A percentile compares a stretch with the other conserved stretches of the same genome.
Evolutionary conservation across 2,888 invertebrate species (phyloP).

Genomic region (Arenicola marina): DNA sequence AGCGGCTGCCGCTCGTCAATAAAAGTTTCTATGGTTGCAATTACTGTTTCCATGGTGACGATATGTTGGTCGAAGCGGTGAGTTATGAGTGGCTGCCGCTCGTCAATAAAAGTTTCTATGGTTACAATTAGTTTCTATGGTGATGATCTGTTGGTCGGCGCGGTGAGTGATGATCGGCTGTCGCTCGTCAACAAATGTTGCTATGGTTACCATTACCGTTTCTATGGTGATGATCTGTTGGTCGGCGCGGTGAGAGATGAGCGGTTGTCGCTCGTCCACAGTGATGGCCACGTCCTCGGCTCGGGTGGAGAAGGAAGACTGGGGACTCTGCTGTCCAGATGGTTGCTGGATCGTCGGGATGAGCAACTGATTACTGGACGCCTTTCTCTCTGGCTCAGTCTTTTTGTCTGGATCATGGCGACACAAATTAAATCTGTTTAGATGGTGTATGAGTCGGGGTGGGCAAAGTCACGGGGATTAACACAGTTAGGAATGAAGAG

Average conservation of each 20-base stretch:
- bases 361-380: neutral
- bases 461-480: no score
- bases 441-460: no score
- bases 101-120: no score
- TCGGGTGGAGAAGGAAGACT: slow-evolving; percentile 8
- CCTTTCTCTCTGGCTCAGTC: neutral
- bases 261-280: slow-evolving; percentile 52
- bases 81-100: slow-evolving; percentile 51
- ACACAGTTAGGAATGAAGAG: no score
- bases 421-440: no score
- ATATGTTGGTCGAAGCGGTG: slow-evolving; percentile 42
- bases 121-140: no score
- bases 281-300: slow-evolving; percentile 50
- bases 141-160: no score
- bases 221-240: slow-evolving; percentile 49
- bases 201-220: slow-evolving; percentile 15
- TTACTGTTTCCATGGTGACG: slow-evolving; percentile 44
- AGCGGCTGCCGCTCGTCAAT: no score
- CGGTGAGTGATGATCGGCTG: no score
- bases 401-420: neutral
- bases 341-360: neutral
- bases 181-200: no score
- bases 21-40: no score
- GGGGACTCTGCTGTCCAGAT: neutral
- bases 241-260: slow-evolving; percentile 44